Evolutionary conservation across 2,888 invertebrate species (phyloP).

Genomic region (Amphipoea oculea): DNA sequence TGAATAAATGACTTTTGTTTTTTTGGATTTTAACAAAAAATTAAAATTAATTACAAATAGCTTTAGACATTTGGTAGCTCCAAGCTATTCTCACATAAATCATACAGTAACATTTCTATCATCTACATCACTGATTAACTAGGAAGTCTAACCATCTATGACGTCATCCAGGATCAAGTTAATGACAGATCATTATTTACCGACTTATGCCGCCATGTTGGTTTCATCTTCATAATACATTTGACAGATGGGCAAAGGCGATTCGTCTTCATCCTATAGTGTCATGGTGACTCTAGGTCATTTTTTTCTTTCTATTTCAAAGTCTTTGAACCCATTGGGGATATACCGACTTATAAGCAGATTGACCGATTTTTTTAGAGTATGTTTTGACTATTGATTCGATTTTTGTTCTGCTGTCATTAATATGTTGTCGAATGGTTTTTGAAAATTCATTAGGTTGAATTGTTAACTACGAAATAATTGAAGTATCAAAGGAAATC

Average conservation of each 20-base stretch:
- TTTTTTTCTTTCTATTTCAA: conserved; percentile 46
- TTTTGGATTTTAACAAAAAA: conserved; percentile 3
- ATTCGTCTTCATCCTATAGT: conserved; percentile 48
- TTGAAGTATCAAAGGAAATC: conserved; percentile 23
- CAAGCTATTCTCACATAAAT: conserved; percentile 25
- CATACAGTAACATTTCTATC: conserved; percentile 7
- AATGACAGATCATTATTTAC: conserved; percentile 55
- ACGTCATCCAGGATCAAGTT: conserved; percentile 42
- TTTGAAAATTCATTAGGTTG: conserved; percentile 31
- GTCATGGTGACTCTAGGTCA: conserved; percentile 55
- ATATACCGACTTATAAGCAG: conserved; percentile 25
- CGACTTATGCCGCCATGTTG: conserved; percentile 39
- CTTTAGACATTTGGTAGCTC: conserved; percentile 2
- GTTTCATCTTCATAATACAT: conserved; percentile 27
- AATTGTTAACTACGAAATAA: conserved; percentile 51
- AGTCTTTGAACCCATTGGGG: conserved; percentile 58
- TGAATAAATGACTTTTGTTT: no score
- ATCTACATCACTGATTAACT: conserved; percentile 1
- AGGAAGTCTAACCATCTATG: conserved; percentile 50
- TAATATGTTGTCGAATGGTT: conserved; percentile 14
- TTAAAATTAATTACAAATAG: background rate
- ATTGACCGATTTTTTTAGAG: conserved; percentile 17
- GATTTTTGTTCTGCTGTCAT: conserved; percentile 19
- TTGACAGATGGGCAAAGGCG: conserved; percentile 51
- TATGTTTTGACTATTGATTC: conserved; percentile 7